Conservation (phyloP, 2,888 invertebrate genomes). For the Graphium colonna region DNA sequence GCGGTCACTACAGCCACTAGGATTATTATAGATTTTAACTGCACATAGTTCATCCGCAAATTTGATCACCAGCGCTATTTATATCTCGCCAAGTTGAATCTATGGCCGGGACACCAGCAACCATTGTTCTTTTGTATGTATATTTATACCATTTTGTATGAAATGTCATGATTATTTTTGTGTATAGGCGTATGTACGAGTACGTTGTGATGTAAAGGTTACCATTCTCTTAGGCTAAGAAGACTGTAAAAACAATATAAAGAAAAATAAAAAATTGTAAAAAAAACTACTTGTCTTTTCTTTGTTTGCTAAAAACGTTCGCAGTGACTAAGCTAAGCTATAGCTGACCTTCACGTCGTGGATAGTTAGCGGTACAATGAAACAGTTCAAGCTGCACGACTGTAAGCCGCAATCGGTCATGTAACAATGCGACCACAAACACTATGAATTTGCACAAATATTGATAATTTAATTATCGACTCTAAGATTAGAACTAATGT, state of each 20-base stretch:
- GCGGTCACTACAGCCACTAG: slow-evolving; percentile 61
- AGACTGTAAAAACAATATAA: slow-evolving; percentile 63
- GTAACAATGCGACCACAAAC: slow-evolving; percentile 23
- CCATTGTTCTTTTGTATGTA: slow-evolving; percentile 63
- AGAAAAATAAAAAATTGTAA: slow-evolving; percentile 51
- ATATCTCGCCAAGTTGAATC: slow-evolving; percentile 46
- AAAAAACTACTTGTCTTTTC: slow-evolving; percentile 39
- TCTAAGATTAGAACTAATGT: too few species aligned
- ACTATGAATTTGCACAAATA: slow-evolving; percentile 22
- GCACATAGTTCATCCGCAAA: slow-evolving; percentile 52
- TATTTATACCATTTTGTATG: slow-evolving; percentile 66
- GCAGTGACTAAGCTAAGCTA: slow-evolving; percentile 30
- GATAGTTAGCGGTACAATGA: slow-evolving; percentile 38
- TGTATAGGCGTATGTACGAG: slow-evolving; percentile 60
- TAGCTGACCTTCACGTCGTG: slow-evolving; percentile 53
- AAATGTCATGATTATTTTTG: slow-evolving; percentile 60
- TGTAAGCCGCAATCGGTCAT: slow-evolving; percentile 19
- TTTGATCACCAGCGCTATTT: slow-evolving; percentile 50
- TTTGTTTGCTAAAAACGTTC: slow-evolving; percentile 32
- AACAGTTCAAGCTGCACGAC: slow-evolving; percentile 34
- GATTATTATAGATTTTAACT: slow-evolving; percentile 39
- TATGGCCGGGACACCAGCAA: slow-evolving; percentile 67
- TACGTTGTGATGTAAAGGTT: slow-evolving; percentile 75
- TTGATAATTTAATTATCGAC: too few species aligned
- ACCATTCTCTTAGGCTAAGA: slow-evolving; percentile 69